These are phyloP conservation scores for Chlorodrepanis virens DNA, from an alignment of 2,113 vertebrate genomes.

Conservation along the genomic window DNA sequence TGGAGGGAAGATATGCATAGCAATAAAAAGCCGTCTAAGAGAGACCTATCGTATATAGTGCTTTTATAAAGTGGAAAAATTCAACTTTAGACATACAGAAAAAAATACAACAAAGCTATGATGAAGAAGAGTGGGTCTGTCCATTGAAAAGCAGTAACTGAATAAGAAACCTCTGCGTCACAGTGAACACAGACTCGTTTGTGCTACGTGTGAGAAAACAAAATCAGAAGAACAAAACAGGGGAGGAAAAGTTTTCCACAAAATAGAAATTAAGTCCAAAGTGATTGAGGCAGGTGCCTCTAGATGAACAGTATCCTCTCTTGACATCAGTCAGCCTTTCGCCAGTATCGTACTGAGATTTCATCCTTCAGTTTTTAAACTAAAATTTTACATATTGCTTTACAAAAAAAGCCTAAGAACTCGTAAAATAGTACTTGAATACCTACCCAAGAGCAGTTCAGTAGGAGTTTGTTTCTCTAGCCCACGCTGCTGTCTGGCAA, in stretches of 20 bases:
- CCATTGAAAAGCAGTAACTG: neutral
- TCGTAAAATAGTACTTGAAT: neutral
- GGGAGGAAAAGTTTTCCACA: neutral
- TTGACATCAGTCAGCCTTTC: neutral
- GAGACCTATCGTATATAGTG: fast-evolving
- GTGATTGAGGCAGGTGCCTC: neutral
- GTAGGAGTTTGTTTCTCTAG: neutral
- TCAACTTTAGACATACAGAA: neutral
- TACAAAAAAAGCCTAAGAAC: neutral
- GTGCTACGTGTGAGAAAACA: neutral
- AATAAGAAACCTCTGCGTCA: neutral
- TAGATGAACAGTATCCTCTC: neutral
- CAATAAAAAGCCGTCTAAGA: neutral
- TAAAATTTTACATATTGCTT: neutral
- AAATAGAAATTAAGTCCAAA: neutral
- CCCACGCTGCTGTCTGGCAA: neutral
- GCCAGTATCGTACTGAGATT: neutral
- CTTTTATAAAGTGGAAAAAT: neutral
- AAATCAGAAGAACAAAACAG: neutral
- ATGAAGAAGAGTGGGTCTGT: neutral
- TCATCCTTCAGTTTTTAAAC: neutral
- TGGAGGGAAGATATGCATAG: neutral
- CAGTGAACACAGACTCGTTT: neutral
- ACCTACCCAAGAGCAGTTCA: neutral
- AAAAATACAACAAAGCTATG: neutral